A percentile compares a stretch with the other conserved stretches of the same genome.
Conservation (phyloP, 2,797 vertebrate species). For the Eupleurogrammus muticus region DNA sequence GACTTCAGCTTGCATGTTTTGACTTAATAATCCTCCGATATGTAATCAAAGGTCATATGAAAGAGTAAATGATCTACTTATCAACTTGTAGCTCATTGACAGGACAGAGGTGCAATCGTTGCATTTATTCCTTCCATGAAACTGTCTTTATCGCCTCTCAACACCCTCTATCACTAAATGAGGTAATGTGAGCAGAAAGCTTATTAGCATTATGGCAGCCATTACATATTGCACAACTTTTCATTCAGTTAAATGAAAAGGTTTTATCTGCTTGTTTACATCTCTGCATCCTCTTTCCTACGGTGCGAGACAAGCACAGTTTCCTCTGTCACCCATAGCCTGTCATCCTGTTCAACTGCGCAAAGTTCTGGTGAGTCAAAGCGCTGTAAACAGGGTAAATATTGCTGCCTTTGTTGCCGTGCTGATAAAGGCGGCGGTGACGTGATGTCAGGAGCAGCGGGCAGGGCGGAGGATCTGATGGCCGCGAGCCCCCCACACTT, state of each 20-base stretch:
- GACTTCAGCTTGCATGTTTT: no score
- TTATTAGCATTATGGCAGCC: background rate
- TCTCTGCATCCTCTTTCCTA: background rate
- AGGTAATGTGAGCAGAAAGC: background rate
- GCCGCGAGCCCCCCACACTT: conserved; percentile 10
- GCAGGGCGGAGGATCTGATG: conserved; percentile 45
- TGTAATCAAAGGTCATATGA: no score
- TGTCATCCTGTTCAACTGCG: conserved; percentile 33
- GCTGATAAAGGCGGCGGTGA: conserved; percentile 79
- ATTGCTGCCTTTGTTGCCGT: conserved; percentile 79
- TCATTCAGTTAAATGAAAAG: background rate
- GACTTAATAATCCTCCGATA: no score
- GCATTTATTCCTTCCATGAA: background rate
- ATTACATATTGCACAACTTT: background rate
- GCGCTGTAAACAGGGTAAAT: conserved; percentile 63
- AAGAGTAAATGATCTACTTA: background rate
- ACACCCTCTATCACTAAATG: background rate
- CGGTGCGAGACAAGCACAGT: background rate
- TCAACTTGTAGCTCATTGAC: background rate
- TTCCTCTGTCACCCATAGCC: conserved; percentile 8
- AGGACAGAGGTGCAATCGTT: background rate
- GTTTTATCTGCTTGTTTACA: conserved; percentile 3
- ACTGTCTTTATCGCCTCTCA: background rate
- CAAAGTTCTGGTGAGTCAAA: conserved; percentile 54
- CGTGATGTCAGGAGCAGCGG: conserved; percentile 60